These are phyloP conservation scores for Gephyroberyx darwinii DNA, from an alignment of 2,797 vertebrate genomes.

Conservation along the genomic window DNA sequence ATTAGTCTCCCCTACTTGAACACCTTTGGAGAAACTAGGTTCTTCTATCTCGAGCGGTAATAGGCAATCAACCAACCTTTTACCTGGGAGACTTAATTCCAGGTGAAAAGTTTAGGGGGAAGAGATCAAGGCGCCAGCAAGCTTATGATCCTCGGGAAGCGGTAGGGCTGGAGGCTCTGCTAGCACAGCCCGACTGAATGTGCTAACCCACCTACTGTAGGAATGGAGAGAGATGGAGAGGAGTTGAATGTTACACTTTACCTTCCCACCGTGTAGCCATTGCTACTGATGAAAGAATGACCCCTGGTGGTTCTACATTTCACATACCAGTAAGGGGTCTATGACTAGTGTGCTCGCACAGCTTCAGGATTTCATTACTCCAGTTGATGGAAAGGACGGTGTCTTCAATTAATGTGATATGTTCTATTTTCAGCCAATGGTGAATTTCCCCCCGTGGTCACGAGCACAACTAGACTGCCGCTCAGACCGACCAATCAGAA, in stretches of 20 bases:
- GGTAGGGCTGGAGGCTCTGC: conserved; percentile 42
- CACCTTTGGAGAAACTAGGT: conserved; percentile 20
- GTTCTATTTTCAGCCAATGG: conserved; percentile 80
- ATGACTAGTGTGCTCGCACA: conserved; percentile 12
- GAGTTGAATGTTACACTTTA: conserved; percentile 36
- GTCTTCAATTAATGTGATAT: conserved; percentile 37
- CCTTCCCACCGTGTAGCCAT: conserved; percentile 20
- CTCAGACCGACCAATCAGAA: conserved; percentile 46
- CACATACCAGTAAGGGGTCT: conserved; percentile 42
- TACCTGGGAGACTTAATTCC: conserved; percentile 54
- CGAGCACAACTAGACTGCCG: conserved; percentile 53
- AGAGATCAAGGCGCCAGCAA: conserved; percentile 57
- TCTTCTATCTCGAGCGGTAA: conserved; percentile 26
- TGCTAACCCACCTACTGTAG: conserved; percentile 39
- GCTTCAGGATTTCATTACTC: conserved; percentile 30
- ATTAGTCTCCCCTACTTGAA: conserved; percentile 25
- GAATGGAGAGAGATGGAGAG: conserved; percentile 18
- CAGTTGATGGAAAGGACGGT: conserved; percentile 5
- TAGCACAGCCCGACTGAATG: conserved; percentile 45
- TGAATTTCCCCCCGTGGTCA: conserved; percentile 79
- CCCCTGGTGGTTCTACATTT: conserved; percentile 61
- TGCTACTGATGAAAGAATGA: conserved; percentile 64
- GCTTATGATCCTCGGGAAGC: conserved; percentile 56
- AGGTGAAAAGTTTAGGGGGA: conserved; percentile 40
- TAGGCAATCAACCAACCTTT: conserved; percentile 48